Conservation (phyloP, 53 echinoderm and acorn worm species). For the Antedon mediterranea region DNA sequence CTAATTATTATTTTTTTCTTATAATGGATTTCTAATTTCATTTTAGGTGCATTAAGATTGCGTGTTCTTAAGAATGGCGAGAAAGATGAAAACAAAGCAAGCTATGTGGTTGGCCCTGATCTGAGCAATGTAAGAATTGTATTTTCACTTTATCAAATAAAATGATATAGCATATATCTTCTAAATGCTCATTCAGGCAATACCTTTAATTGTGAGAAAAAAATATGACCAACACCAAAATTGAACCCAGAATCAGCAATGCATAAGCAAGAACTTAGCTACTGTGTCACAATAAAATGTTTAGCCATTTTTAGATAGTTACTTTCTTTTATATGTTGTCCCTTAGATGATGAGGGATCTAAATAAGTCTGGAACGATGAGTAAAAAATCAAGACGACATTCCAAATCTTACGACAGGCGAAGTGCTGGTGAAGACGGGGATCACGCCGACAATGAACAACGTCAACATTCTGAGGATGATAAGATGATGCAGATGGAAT, state of each 20-base stretch:
- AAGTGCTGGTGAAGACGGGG: background rate
- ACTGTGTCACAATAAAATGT: too few species aligned
- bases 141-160: too few species aligned
- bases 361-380: slow-evolving; percentile 49
- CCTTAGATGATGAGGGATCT: slow-evolving; percentile 84
- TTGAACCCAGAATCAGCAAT: too few species aligned
- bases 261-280: too few species aligned
- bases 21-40: background rate
- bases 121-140: slow-evolving; percentile 93
- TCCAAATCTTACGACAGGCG: slow-evolving; percentile 42
- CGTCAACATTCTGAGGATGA: slow-evolving; percentile 40
- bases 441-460: slow-evolving; percentile 20
- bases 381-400: slow-evolving; percentile 56
- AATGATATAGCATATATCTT: too few species aligned
- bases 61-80: slow-evolving; percentile 88
- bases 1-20: too few species aligned
- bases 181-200: too few species aligned
- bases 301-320: background rate
- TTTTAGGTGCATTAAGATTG: slow-evolving; percentile 57
- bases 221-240: too few species aligned
- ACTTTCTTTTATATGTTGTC: background rate
- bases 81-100: slow-evolving; percentile 47
- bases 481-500: slow-evolving; percentile 59
- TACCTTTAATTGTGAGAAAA: too few species aligned
- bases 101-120: slow-evolving; percentile 71